phyloP scores from a whole-genome alignment of 1,140 invertebrate genomes.

The Drosophila tropicalis region DNA sequence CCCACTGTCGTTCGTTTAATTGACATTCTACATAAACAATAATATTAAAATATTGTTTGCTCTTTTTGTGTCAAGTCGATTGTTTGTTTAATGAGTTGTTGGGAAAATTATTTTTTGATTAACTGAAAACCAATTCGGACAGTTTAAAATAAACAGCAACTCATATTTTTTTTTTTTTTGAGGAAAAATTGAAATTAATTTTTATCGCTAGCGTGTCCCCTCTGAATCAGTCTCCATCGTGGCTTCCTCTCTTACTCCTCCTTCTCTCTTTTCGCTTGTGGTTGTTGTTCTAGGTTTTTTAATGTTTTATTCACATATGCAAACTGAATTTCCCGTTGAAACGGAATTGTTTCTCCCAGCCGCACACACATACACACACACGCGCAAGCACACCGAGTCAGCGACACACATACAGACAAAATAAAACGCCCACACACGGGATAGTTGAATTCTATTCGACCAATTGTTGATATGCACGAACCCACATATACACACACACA shows the following conservation, averaged over 20 bases:
- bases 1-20: background rate
- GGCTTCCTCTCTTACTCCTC: background rate
- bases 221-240: background rate
- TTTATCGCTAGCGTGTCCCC: background rate
- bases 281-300: conserved; percentile 28
- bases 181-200: conserved; percentile 45
- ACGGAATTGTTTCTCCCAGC: conserved; percentile 40
- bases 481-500: conserved; percentile 11
- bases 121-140: conserved; percentile 16
- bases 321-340: conserved; percentile 73
- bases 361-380: conserved; percentile 1
- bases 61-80: conserved; percentile 6
- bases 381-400: conserved; percentile 4
- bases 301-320: conserved; percentile 80
- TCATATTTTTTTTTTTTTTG: conserved; percentile 2
- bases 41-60: conserved; percentile 9
- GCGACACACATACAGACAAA: conserved; percentile 23
- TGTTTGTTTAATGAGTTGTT: conserved; percentile 29
- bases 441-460: conserved; percentile 63
- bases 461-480: conserved; percentile 80
- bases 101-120: conserved; percentile 35
- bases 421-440: conserved; percentile 8
- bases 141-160: conserved; percentile 19
- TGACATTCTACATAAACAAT: conserved; percentile 1
- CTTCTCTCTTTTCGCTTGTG: conserved; percentile 18